phyloP scores from a whole-genome alignment of 2,113 vertebrate genomes.

The Leptosomus discolor region DNA sequence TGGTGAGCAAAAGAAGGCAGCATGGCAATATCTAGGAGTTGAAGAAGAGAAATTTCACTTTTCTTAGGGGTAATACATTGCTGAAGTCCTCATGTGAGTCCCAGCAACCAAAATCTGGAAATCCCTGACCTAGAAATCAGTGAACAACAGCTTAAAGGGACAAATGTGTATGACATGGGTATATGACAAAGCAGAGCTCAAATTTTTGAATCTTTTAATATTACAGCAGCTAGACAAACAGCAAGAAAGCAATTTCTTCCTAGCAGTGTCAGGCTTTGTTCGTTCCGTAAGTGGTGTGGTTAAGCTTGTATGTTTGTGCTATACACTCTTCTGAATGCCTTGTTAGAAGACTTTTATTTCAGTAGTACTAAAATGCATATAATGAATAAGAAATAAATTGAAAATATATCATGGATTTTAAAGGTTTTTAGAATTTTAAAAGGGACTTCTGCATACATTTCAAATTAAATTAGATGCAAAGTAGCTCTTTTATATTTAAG shows the following conservation, averaged over 20 bases:
- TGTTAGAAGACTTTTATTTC: background rate
- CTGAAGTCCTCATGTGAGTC: rapidly evolving
- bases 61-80: background rate
- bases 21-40: background rate
- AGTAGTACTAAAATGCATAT: background rate
- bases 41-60: background rate
- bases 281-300: background rate
- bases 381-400: background rate
- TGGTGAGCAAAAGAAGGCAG: background rate
- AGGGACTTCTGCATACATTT: background rate
- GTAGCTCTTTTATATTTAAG: background rate
- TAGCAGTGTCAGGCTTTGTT: background rate
- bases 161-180: background rate
- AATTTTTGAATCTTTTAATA: background rate
- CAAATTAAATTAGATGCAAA: background rate
- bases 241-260: background rate
- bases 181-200: background rate
- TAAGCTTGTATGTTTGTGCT: background rate
- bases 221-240: background rate
- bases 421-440: background rate
- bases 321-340: background rate
- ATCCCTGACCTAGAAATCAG: background rate
- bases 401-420: background rate
- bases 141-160: background rate
- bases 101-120: background rate